These are phyloP conservation scores for Harpagifer antarcticus DNA, from an alignment of 2,797 vertebrate species.

Conservation along the genomic window DNA sequence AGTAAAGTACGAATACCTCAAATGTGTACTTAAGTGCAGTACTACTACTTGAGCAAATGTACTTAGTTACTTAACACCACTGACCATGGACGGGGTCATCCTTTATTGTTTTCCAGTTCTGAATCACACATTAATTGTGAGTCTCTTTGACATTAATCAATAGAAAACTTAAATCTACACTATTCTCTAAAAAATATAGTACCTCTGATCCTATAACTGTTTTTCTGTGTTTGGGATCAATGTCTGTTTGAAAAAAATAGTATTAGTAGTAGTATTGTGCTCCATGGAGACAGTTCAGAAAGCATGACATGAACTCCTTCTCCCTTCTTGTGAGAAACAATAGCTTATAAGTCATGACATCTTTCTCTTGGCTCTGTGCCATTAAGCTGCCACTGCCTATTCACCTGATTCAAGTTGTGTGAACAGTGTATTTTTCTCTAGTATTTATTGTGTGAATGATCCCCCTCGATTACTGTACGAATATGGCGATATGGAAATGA, in stretches of 20 bases:
- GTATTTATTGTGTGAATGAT: background rate
- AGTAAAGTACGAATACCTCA: too few species aligned
- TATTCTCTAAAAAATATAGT: too few species aligned
- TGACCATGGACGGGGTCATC: background rate
- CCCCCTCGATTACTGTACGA: background rate
- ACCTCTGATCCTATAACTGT: too few species aligned
- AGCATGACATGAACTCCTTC: background rate
- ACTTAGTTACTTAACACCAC: too few species aligned
- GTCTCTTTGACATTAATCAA: background rate
- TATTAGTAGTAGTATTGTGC: background rate
- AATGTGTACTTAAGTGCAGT: too few species aligned
- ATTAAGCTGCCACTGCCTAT: background rate
- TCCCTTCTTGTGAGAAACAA: background rate
- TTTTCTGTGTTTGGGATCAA: background rate
- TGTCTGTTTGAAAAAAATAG: background rate
- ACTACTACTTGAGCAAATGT: too few species aligned
- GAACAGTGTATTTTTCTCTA: background rate
- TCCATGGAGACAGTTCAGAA: background rate
- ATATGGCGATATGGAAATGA: background rate
- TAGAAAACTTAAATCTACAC: background rate
- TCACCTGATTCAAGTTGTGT: background rate
- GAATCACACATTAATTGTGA: background rate
- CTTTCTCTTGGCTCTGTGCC: background rate
- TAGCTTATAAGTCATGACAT: background rate
- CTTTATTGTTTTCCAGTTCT: background rate